These are phyloP conservation scores for Paralichthys olivaceus DNA, from an alignment of 2,113 vertebrate species.

Conservation along the genomic window DNA sequence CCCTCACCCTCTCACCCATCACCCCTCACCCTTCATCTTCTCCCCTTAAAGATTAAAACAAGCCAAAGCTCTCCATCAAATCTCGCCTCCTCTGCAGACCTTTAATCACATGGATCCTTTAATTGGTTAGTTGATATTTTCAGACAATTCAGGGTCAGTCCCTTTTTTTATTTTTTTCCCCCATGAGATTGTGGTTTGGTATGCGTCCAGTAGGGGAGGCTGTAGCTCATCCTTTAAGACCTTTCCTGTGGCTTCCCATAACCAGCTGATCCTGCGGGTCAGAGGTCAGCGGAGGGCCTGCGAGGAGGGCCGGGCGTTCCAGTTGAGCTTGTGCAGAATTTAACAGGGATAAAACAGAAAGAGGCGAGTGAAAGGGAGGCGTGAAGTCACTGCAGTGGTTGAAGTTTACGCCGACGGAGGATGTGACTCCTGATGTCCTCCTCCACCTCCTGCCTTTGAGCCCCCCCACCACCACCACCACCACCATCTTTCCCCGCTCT, in stretches of 20 bases:
- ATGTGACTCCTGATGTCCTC: conserved; percentile 58
- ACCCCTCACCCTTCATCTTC: conserved; percentile 41
- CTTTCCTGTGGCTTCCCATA: conserved; percentile 8
- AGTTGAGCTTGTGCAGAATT: conserved; percentile 44
- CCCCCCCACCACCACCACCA: conserved; percentile 33
- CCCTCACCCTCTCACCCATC: conserved; percentile 43
- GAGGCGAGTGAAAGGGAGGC: conserved; percentile 19
- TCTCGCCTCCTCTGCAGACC: conserved; percentile 54
- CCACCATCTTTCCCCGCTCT: conserved; percentile 26
- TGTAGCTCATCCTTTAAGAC: conserved; percentile 57
- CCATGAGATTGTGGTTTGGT: conserved; percentile 34
- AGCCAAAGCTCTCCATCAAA: conserved; percentile 34
- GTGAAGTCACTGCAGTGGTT: conserved; percentile 13
- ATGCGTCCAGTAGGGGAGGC: conserved; percentile 76
- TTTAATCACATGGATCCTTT: conserved; percentile 57
- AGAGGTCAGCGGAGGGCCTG: conserved; percentile 60
- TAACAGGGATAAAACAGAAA: conserved; percentile 29
- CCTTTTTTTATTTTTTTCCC: neutral
- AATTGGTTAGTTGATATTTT: conserved; percentile 60
- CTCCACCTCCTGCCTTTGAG: conserved; percentile 57
- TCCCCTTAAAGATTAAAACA: conserved; percentile 28
- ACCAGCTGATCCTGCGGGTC: conserved; percentile 61
- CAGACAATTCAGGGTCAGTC: conserved; percentile 37
- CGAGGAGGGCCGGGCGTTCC: conserved; percentile 28
- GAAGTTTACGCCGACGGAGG: conserved; percentile 42